Evolutionary conservation across 2,888 invertebrate species (phyloP).

Genomic region (Epistrophe eligans): DNA sequence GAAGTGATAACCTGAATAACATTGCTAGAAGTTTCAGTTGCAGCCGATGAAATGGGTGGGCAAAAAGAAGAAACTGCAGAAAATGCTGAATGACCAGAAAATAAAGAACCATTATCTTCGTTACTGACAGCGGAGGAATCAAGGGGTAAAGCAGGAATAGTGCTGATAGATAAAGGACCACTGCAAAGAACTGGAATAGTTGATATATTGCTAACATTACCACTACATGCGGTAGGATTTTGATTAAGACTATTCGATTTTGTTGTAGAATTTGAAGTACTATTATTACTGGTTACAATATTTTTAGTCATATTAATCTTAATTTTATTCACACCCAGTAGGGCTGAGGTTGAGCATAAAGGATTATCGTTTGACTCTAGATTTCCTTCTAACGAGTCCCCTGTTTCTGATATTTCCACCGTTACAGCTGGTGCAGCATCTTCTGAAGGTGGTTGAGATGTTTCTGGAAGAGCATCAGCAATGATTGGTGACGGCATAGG

Average conservation of each 20-base stretch:
- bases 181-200: conserved; percentile 83
- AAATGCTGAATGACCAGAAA: conserved; percentile 67
- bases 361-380: conserved; percentile 87
- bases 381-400: conserved; percentile 90
- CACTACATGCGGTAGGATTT: conserved; percentile 63
- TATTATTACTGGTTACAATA: conserved; percentile 84
- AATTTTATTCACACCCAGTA: conserved; percentile 86
- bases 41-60: conserved; percentile 42
- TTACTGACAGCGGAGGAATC: conserved; percentile 48
- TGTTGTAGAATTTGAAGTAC: conserved; percentile 79
- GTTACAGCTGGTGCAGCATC: conserved; percentile 76
- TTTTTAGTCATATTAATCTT: conserved; percentile 93
- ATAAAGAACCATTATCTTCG: conserved; percentile 51
- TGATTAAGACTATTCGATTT: conserved; percentile 75
- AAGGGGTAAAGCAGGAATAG: conserved; percentile 74
- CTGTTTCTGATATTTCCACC: conserved; percentile 71
- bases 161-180: conserved; percentile 80
- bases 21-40: conserved; percentile 53
- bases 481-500: conserved; percentile 78
- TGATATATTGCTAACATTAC: conserved; percentile 78
- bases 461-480: conserved; percentile 84
- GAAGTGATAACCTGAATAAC: conserved; percentile 73
- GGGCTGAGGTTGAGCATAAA: conserved; percentile 83
- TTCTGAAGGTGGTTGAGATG: conserved; percentile 77
- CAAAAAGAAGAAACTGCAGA: conserved; percentile 59